Evolutionary conservation across 2,888 invertebrate genomes (phyloP), one percentile per base, ranked within the genome.

Genomic region (Calameuta pallipes): DNA sequence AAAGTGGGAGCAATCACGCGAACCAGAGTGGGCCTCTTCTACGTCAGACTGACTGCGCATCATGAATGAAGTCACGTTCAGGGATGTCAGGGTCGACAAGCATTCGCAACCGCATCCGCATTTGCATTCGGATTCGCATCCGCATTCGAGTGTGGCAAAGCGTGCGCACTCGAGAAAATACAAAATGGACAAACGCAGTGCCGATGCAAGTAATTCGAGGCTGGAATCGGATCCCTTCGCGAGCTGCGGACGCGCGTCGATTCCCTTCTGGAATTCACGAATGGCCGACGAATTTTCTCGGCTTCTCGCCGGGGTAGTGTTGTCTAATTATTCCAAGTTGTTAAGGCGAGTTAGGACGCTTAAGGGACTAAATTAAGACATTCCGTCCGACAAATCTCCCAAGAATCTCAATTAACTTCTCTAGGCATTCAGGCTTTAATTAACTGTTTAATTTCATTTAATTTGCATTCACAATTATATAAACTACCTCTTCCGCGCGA

Each of bases 331-430:
- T 91, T 91, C 90, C 89, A 91, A 90, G 91, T 91, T 91, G 91
- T 91, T 91, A 91, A 91, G 91, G 90, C 90, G 87, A 90, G 90
- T 90, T 90, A 90, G 90, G 90, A 90, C 89, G 90, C 88, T 91
- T 90, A 90, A 91, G 90, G 89, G 89, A 91, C 90, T 91, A 91
- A 91, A 91, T 91, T 91, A 91, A 91, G 91, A 91, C 91, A 91
- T 91, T 91, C 91, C 91, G 88, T 87, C 88, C 91, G 90, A 90
- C 91, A 91, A 91, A 91, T 91, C 91, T 91, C 87, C 90, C 91
- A 91, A 91, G 91, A 91, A 91, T 91, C 91, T 91, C 91, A 91
- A 91, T 91, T 91, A 91, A 91, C 91, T 91, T 83, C 87, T 83
- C 85, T 83, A 81, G 79, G 34, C 69, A 68, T 82, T 79, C 80